phyloP scores from a whole-genome alignment of 2,888 invertebrate genomes.

The Trisateles emortualis region DNA sequence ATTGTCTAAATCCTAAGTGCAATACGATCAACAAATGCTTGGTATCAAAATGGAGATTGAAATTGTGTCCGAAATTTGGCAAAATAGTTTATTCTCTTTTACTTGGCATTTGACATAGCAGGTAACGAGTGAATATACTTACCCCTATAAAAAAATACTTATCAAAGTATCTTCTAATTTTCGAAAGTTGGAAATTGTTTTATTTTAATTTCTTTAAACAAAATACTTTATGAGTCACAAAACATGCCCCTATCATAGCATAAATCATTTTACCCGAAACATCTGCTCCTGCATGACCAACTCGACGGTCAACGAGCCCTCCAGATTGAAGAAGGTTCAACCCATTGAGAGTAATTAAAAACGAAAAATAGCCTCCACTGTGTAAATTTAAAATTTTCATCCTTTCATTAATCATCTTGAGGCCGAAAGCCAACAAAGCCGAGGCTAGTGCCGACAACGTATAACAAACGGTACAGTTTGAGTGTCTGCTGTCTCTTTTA shows the following conservation, averaged over 20 bases:
- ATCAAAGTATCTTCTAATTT: too few species aligned
- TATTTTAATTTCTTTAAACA: background rate
- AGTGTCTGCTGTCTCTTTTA: conserved; percentile 54
- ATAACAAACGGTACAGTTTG: conserved; percentile 69
- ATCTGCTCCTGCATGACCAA: conserved; percentile 26
- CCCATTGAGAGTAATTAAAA: conserved; percentile 47
- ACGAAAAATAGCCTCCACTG: conserved; percentile 38
- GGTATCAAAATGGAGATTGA: too few species aligned
- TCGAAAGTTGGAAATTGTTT: too few species aligned
- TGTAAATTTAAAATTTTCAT: conserved; percentile 68
- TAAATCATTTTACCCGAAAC: conserved; percentile 19
- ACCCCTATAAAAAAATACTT: too few species aligned
- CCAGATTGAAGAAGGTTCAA: conserved; percentile 28
- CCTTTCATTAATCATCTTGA: conserved; percentile 71
- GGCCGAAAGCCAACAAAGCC: conserved; percentile 64
- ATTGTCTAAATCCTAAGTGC: too few species aligned
- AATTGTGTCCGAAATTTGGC: too few species aligned
- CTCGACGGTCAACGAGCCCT: conserved; percentile 9
- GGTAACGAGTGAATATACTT: too few species aligned
- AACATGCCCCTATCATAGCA: conserved; percentile 1
- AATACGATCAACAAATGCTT: too few species aligned
- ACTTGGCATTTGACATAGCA: too few species aligned
- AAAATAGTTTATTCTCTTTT: too few species aligned
- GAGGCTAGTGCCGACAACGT: conserved; percentile 65
- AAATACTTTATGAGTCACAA: background rate